Evolutionary conservation across 2,797 vertebrate species (phyloP).

Genomic region (Myripristis jacobus): DNA sequence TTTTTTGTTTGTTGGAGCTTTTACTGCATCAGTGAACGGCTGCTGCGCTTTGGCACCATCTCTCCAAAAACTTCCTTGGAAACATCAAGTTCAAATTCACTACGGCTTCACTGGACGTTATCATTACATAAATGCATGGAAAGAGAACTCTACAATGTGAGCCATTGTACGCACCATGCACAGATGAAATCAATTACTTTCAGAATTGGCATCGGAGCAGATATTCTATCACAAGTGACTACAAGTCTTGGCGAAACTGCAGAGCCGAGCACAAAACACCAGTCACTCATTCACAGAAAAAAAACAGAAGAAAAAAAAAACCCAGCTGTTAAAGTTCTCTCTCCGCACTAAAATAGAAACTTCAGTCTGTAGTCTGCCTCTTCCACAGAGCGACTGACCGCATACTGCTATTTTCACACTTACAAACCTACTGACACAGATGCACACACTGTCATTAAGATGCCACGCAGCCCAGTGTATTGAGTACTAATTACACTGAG

Average conservation of each 20-base stretch:
- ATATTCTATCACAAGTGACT: not conserved
- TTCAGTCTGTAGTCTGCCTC: constrained; percentile 7
- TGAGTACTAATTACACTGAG: constrained; percentile 67
- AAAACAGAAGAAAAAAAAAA: not conserved
- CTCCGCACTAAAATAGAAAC: constrained; percentile 44
- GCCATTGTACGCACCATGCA: too few relatives aligned
- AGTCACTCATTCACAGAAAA: not conserved
- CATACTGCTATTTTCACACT: constrained; percentile 60
- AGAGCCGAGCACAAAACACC: constrained; percentile 4
- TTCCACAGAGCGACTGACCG: constrained; percentile 26
- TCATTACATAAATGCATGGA: too few relatives aligned
- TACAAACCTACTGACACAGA: constrained; percentile 33
- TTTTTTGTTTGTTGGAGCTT: too few relatives aligned
- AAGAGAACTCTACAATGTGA: too few relatives aligned
- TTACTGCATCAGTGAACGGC: too few relatives aligned
- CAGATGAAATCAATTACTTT: too few relatives aligned
- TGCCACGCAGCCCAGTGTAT: constrained; percentile 49
- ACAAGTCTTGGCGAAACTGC: not conserved
- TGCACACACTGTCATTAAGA: constrained; percentile 63
- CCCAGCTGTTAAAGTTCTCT: constrained; percentile 1
- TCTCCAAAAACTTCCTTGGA: too few relatives aligned
- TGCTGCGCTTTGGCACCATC: too few relatives aligned
- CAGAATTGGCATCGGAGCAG: not conserved
- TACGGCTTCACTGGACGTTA: too few relatives aligned
- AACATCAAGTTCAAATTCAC: too few relatives aligned